phyloP scores from a whole-genome alignment of 2,888 invertebrate genomes.

The Amitus sp. region DNA sequence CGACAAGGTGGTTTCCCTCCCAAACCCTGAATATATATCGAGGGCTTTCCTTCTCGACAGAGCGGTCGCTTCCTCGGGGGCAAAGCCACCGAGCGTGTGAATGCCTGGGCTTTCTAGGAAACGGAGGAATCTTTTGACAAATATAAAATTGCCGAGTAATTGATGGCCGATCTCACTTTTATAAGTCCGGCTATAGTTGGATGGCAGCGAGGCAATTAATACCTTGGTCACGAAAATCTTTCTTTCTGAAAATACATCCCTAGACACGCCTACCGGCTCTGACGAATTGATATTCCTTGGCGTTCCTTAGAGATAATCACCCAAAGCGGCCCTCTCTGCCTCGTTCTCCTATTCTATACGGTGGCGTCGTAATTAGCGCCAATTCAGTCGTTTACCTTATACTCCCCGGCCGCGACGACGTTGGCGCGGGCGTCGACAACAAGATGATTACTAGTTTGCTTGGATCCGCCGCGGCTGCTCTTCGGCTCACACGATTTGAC shows the following conservation, averaged over 20 bases:
- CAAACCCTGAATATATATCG: neutral
- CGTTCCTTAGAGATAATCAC: slow-evolving; percentile 5
- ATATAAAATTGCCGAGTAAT: slow-evolving; percentile 5
- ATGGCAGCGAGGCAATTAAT: neutral
- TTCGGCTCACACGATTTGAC: slow-evolving; percentile 28
- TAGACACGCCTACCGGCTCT: neutral
- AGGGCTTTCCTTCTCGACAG: neutral
- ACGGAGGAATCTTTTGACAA: slow-evolving; percentile 2
- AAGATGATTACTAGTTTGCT: slow-evolving; percentile 53
- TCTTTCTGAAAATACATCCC: neutral
- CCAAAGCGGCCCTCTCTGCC: neutral
- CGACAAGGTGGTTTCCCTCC: neutral
- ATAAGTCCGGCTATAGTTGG: neutral
- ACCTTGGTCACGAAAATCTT: neutral
- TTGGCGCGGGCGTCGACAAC: slow-evolving; percentile 49
- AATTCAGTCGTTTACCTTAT: slow-evolving; percentile 57
- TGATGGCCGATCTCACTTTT: neutral
- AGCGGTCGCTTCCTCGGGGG: neutral
- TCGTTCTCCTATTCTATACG: slow-evolving; percentile 24
- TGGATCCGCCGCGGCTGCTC: slow-evolving; percentile 16
- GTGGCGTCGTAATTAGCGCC: slow-evolving; percentile 57
- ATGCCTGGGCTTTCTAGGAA: neutral
- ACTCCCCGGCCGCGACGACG: slow-evolving; percentile 31
- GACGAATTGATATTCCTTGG: slow-evolving; percentile 9
- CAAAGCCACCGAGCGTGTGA: neutral